Percentiles rank a stretch among this genome's conserved stretches.
These are phyloP conservation scores for Melanocharis versteri DNA, from an alignment of 2,113 vertebrate genomes.

Conservation along the genomic window DNA sequence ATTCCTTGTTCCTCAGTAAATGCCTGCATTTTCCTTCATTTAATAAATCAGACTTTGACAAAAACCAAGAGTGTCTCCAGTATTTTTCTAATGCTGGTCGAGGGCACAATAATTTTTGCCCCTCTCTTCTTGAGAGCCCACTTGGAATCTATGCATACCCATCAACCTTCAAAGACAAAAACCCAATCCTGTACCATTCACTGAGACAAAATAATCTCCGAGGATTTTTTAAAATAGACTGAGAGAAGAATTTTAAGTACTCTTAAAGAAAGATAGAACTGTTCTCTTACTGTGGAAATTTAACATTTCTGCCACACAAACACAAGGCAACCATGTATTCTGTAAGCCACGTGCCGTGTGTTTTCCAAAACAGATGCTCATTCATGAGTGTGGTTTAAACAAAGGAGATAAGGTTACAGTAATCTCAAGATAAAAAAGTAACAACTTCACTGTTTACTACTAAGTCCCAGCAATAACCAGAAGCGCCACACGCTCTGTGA, in stretches of 20 bases:
- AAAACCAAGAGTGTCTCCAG: background rate
- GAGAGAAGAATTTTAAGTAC: background rate
- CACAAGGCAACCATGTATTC: background rate
- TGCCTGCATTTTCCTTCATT: background rate
- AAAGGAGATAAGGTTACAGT: constrained; percentile 35
- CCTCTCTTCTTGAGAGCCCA: background rate
- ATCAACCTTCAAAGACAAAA: background rate
- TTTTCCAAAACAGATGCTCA: constrained; percentile 29
- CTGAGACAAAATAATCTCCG: background rate
- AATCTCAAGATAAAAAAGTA: constrained; percentile 29
- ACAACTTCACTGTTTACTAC: constrained; percentile 33
- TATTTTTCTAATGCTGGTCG: background rate
- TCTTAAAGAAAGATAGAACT: background rate
- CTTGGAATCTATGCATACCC: background rate
- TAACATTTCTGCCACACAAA: background rate
- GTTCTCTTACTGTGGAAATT: background rate
- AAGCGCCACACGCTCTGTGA: background rate
- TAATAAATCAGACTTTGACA: background rate
- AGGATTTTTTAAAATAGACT: background rate
- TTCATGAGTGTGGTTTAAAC: background rate
- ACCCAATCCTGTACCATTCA: background rate
- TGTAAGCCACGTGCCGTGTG: background rate
- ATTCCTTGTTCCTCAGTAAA: background rate
- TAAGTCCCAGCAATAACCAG: background rate
- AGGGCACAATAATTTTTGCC: background rate